These are phyloP conservation scores for Aradus depressus DNA, from an alignment of 2,888 invertebrate species.

Conservation along the genomic window DNA sequence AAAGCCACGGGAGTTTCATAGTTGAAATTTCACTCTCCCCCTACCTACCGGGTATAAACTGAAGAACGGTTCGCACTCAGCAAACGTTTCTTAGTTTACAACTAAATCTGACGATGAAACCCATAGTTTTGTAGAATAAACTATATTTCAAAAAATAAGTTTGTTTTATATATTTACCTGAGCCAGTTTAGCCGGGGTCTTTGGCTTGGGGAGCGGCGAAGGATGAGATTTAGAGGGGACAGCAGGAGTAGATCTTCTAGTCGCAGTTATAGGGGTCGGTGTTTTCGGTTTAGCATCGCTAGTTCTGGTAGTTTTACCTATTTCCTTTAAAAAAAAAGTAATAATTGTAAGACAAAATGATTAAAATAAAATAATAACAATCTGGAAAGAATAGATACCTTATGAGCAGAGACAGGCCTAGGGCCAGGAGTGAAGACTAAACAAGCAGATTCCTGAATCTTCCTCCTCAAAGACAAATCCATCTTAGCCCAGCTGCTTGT, in stretches of 20 bases:
- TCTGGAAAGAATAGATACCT: slow-evolving; percentile 8
- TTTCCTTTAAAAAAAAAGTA: slow-evolving; percentile 2
- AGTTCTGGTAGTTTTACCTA: not conserved
- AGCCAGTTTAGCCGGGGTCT: slow-evolving; percentile 28
- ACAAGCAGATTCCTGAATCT: slow-evolving; percentile 52
- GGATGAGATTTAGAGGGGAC: slow-evolving; percentile 9
- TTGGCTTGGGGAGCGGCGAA: slow-evolving; percentile 25
- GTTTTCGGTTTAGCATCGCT: slow-evolving; percentile 11
- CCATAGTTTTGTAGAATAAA: no score
- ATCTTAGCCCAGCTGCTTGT: slow-evolving; percentile 54
- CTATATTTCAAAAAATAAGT: no score
- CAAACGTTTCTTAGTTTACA: no score
- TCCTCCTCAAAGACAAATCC: slow-evolving; percentile 48
- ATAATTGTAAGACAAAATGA: no score
- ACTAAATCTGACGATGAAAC: no score
- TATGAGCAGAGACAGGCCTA: slow-evolving; percentile 23
- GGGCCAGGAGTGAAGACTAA: slow-evolving; percentile 39
- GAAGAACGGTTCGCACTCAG: no score
- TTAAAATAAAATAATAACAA: not conserved
- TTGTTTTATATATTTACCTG: no score
- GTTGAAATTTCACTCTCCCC: no score
- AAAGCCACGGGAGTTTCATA: no score
- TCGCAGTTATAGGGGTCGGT: slow-evolving; percentile 1
- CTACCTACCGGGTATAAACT: no score
- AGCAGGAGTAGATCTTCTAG: slow-evolving; percentile 10